Base-by-base conservation (phyloP, 2,113 vertebrate genomes). In the Camelus bactrianus region DNA sequence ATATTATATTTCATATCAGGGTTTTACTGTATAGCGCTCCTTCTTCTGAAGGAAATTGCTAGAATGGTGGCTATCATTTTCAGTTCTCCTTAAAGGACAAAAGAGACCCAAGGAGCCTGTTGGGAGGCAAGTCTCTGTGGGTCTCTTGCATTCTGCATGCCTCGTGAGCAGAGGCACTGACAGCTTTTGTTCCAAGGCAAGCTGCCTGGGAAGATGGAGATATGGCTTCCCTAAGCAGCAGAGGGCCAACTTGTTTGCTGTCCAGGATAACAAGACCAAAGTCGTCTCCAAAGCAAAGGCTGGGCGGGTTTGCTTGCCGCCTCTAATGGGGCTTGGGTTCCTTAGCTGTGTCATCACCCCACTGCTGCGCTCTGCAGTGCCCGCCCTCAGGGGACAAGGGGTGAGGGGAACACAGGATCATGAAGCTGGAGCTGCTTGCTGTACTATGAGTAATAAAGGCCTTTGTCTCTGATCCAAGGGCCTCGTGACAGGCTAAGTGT, bases 31-130 rank as follows among this genome's bases (percentile, higher is more conserved):
- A 50, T 1, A 89, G 38, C 26, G 32, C 19, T 48, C 62, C 60
- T 81, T 92, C 46, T 91, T 85, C 82, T 60, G 38, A 32, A 93
- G 62, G 62, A 93, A 48, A 46, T 50, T 84, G 24, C 54, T 92
- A 22, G 46, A 72, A 92, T 67, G 48, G 80, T 20, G 91, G 69
- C 48, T 96, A 94, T 54, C 72, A 88, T 87, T 94, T 91, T 77
- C 16, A 42, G 10, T 97, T 97, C 69, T 86, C 77, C n/a, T 89
- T 79, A 95, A 92, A 70, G 48, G 50, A 35, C 46, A 69, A 92
- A 73, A 89, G 28, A 67, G 28, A 92, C 38, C 58, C 52, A 77
- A 42, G 50, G 64, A 91, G 84, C 91, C 67, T 97, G 6, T 22
- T 93, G n/a, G 94, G 70, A 94, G 54, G 67, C 42, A 92, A 77